phyloP scores from a whole-genome alignment of 2,888 invertebrate genomes.

The Seira ritae region DNA sequence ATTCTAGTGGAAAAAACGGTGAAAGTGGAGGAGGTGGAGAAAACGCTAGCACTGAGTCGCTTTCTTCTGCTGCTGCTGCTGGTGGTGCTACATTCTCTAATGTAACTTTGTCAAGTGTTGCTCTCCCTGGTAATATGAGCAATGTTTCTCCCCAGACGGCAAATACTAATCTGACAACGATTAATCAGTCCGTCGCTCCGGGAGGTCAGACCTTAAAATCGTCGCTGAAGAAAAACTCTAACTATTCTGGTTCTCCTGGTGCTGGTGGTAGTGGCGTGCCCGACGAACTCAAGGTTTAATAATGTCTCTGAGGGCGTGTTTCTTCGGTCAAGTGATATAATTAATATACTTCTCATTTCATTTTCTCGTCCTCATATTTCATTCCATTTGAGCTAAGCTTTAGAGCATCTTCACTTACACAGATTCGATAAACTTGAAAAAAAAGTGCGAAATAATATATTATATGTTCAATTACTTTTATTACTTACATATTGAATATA shows the following conservation, averaged over 20 bases:
- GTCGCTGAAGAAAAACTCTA: constrained; percentile 66
- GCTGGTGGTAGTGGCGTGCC: constrained; percentile 43
- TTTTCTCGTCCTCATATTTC: not conserved
- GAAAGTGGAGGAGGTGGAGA: constrained; percentile 33
- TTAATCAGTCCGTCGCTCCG: constrained; percentile 40
- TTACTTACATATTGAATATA: too few species aligned
- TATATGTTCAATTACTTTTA: too few species aligned
- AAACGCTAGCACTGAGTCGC: constrained; percentile 39
- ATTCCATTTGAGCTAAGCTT: too few species aligned
- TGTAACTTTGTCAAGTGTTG: constrained; percentile 50
- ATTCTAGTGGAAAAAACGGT: constrained; percentile 12
- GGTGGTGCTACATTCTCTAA: constrained; percentile 23
- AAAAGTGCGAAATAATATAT: too few species aligned
- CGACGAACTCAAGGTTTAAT: constrained; percentile 61
- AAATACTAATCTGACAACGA: constrained; percentile 54
- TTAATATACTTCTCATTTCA: not conserved
- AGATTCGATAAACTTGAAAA: too few species aligned
- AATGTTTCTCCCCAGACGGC: constrained; percentile 34
- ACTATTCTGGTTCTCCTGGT: constrained; percentile 50
- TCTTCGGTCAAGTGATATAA: not conserved
- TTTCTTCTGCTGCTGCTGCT: constrained; percentile 8
- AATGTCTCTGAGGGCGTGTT: not conserved
- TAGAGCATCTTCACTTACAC: too few species aligned
- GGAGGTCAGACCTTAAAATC: constrained; percentile 59
- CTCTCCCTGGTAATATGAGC: constrained; percentile 34